Conservation (phyloP, 2,797 vertebrate genomes). For the Eleutherodactylus coqui region DNA sequence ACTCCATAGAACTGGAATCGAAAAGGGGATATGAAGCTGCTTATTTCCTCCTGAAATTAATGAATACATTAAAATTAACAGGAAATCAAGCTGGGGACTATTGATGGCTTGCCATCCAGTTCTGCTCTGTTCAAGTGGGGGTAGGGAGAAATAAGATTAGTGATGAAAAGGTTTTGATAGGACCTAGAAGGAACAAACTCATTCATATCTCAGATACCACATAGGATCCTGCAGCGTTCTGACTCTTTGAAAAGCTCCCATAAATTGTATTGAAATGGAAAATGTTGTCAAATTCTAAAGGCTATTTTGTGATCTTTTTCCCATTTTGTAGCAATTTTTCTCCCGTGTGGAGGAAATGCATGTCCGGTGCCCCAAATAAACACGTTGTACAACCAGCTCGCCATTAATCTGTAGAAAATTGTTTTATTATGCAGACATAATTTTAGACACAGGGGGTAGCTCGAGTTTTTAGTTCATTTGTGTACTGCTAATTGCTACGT, state of each 20-base stretch:
- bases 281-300: constrained; percentile 49
- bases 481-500: constrained; percentile 57
- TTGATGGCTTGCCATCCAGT: background rate
- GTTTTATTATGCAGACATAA: constrained; percentile 61
- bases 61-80: background rate
- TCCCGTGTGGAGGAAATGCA: constrained; percentile 26
- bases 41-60: background rate
- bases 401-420: constrained; percentile 57
- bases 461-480: constrained; percentile 59
- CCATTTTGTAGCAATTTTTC: constrained; percentile 40
- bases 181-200: constrained; percentile 5
- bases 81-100: background rate
- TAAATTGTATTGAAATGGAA: constrained; percentile 45
- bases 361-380: constrained; percentile 44
- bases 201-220: constrained; percentile 28
- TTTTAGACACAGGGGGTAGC: constrained; percentile 58
- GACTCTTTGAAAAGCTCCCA: constrained; percentile 35
- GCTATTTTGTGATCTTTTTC: constrained; percentile 45
- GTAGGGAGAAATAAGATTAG: background rate
- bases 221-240: constrained; percentile 24
- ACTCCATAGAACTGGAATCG: background rate
- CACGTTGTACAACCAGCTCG: constrained; percentile 43
- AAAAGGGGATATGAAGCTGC: background rate
- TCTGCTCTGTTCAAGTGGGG: background rate
- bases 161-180: background rate